phyloP scores from a whole-genome alignment of 2,113 vertebrate species.

The Sciurus niger region DNA sequence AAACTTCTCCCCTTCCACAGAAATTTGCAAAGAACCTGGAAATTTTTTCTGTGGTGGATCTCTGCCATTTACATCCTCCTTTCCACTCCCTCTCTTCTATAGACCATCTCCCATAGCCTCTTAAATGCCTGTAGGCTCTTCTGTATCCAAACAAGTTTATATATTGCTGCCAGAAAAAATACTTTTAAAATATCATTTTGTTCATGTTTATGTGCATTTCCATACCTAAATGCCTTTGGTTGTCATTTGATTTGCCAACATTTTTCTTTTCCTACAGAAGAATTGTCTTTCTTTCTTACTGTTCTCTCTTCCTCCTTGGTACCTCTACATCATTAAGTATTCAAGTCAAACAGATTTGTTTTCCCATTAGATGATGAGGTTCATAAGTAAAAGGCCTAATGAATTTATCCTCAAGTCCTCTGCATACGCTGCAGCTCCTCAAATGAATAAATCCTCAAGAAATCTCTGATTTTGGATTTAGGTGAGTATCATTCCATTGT shows the following conservation, averaged over 20 bases:
- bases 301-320: not conserved
- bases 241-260: slow-evolving; percentile 17
- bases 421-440: fast-evolving
- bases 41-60: not conserved
- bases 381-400: not conserved
- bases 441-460: not conserved
- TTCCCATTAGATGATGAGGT: not conserved
- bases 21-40: slow-evolving; percentile 16
- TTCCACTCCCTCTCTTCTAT: not conserved
- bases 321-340: not conserved
- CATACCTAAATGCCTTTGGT: slow-evolving; percentile 39
- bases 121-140: not conserved
- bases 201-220: slow-evolving; percentile 31
- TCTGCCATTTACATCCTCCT: not conserved
- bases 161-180: slow-evolving; percentile 1
- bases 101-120: not conserved
- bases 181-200: slow-evolving; percentile 17
- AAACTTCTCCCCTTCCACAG: not conserved
- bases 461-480: not conserved
- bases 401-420: not conserved
- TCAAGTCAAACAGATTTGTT: not conserved
- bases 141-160: not conserved
- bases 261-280: slow-evolving; percentile 57
- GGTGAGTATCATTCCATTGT: not conserved
- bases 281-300: not conserved